Evolutionary conservation across 1,140 invertebrate species (phyloP).

Genomic region (Halictus rubicundus): DNA sequence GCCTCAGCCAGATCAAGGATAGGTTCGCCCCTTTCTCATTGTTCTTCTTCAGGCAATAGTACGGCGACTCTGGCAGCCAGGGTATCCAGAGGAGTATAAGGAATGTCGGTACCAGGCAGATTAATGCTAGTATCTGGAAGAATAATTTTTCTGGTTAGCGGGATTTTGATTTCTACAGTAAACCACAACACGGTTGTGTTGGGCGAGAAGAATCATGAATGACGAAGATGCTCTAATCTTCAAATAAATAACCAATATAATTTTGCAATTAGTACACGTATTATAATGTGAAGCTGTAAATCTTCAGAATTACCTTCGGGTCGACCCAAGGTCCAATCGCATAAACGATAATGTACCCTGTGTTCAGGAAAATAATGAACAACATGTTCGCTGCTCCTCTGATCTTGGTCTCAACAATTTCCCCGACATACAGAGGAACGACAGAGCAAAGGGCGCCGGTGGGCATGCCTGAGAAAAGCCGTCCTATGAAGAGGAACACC

Average conservation of each 20-base stretch:
- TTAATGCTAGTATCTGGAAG: slow-evolving; percentile 75
- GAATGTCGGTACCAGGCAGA: slow-evolving; percentile 79
- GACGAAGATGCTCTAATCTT: no score
- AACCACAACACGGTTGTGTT: no score
- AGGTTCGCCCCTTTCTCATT: background rate
- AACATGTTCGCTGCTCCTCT: slow-evolving; percentile 84
- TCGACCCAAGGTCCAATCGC: slow-evolving; percentile 67
- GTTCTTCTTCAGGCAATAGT: slow-evolving; percentile 82
- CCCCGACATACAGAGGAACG: slow-evolving; percentile 83
- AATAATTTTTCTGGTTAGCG: no score
- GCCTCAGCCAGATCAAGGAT: slow-evolving; percentile 11
- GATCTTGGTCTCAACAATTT: slow-evolving; percentile 83
- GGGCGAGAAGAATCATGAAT: no score
- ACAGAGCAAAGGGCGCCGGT: slow-evolving; percentile 84
- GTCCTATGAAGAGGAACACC: slow-evolving; percentile 77
- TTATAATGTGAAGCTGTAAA: no score
- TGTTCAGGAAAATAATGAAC: slow-evolving; percentile 81
- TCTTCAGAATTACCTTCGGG: slow-evolving; percentile 4
- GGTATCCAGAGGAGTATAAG: slow-evolving; percentile 83
- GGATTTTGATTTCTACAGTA: no score
- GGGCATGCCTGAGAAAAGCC: slow-evolving; percentile 82
- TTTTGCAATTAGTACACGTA: no score
- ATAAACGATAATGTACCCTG: slow-evolving; percentile 81
- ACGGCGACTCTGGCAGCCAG: slow-evolving; percentile 87
- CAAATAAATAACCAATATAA: no score